Evolutionary conservation across 1,140 invertebrate species (phyloP).

Genomic region (Acyrthosiphon pisum): DNA sequence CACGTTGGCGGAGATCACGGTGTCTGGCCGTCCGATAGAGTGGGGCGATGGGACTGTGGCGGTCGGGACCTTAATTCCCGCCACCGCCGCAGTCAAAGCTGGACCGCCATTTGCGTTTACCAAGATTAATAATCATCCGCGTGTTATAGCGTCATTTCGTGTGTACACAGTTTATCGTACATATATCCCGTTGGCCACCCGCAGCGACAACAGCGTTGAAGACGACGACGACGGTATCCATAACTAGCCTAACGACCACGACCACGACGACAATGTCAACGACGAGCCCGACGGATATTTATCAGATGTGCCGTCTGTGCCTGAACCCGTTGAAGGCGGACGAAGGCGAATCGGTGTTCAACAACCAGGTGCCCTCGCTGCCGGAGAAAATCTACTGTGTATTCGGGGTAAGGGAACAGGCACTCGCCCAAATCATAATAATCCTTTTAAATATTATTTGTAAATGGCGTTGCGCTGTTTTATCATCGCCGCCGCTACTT

Average conservation of each 20-base stretch:
- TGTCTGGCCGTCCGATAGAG: neutral
- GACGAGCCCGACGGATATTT: slow-evolving; percentile 5
- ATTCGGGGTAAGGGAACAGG: slow-evolving; percentile 35
- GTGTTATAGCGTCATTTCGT: slow-evolving; percentile 55
- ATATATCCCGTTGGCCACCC: neutral
- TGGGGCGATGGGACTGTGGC: neutral
- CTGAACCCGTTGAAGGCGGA: slow-evolving; percentile 24
- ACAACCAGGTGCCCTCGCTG: slow-evolving; percentile 50
- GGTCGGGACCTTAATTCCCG: slow-evolving; percentile 22
- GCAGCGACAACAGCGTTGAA: neutral
- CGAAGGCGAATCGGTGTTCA: slow-evolving; percentile 52
- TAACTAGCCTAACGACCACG: neutral
- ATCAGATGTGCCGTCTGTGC: slow-evolving; percentile 49
- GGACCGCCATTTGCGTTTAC: slow-evolving; percentile 55
- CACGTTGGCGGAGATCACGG: neutral
- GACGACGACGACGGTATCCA: neutral
- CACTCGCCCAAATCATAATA: neutral
- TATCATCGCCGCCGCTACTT: slow-evolving; percentile 42
- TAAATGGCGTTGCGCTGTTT: slow-evolving; percentile 55
- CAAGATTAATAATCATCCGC: slow-evolving; percentile 54
- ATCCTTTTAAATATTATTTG: slow-evolving; percentile 20
- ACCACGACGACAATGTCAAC: neutral
- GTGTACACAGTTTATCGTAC: slow-evolving; percentile 13
- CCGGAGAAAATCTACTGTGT: slow-evolving; percentile 53
- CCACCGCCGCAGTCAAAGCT: neutral